Base-by-base conservation (phyloP, 92 coral and sea anemone species). In the Porites rus region DNA sequence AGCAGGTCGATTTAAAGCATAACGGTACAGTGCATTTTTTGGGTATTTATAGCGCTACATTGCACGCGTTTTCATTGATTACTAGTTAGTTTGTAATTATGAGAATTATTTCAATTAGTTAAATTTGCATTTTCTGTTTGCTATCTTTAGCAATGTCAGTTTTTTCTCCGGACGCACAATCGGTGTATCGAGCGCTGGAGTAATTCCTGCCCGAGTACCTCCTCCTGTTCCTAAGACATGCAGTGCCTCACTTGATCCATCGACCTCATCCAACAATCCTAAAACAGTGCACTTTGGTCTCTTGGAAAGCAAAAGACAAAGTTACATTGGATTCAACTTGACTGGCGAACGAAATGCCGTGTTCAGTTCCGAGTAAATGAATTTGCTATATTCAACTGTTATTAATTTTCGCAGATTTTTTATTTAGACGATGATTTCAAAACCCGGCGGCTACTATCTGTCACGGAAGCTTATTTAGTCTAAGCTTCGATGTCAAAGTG, bases 111-210 rank as follows among this genome's bases (percentile, higher is more conserved):
- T 67, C 10, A 67, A n/a, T 70, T 10, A 6, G 10, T 65, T 19
- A 31, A 6, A 12, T 14, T 6, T 61, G 19, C 24, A 21, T 58
- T 63, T 22, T 21, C 3, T 17, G 2, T 51, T 65, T 6, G 1
- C 50, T 31, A 1, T 65, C 51, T 72, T 50, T 88, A 95, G 98
- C 11, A 51, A 56, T 58, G 72, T 91, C 17, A 86, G 89, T 73
- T 81, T 95, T 52, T 59, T 95, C 78, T 87, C 95, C 11, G 90
- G 73, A 18, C 72, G 85, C 14, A 83, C 92, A 12, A 53, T 82
- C 22, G 98, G 98, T 54, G 94, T 94, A 46, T 91, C 97, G 18
- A 86, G 76, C 13, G 98, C 93, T 1, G 97, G 95, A 22, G 93
- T 96, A 19, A 21, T 84, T 51, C 93, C 92, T 11, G 96, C 94